Base-by-base conservation (phyloP, 2,888 invertebrate species). In the Rhimphoctona megacephalus region DNA sequence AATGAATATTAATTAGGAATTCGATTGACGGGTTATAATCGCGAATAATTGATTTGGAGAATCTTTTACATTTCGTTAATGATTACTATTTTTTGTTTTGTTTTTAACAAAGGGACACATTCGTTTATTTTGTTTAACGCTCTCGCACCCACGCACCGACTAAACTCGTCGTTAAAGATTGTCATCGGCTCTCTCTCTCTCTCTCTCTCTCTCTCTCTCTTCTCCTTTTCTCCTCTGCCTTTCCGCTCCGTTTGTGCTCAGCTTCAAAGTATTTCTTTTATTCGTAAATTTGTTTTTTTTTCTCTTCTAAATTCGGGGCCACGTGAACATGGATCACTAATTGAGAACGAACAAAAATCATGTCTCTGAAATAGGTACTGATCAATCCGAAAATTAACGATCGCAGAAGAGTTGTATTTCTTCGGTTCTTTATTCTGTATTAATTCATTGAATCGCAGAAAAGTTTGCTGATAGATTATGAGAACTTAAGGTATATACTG, bases 121-220 rank as follows among this genome's bases (percentile, higher is more conserved):
- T 67, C 11, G 69, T 57, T 74, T 39, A 73, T 73, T 30, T 61
- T 81, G 72, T 77, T 57, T 76, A 46, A 64, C 49, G 54, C 84
- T 69, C 64, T 66, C 22, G 66, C 70, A 76, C 64, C 77, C 81
- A 77, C 81, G 69, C 76, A 64, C 81, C 81, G 70, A 78, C 57
- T 74, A 69, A 83, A 81, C 66, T 67, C 82, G 85, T 86, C 86
- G 77, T 83, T 85, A 78, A 85, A 88, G 88, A 88, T 88, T 88
- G 86, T 88, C 88, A 88, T 86, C 81, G 86, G 85, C 83, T 66
- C 57, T 74, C 33, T 39, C 43, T 69, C 46, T 69, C 39, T 72
- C 49, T 43, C 25, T 17, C 33, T n/a, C 19, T 52, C 30, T 49
- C 19, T 11, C 4, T 39, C 33, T 61, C 30, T 2, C 17, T 49